Base-by-base conservation (phyloP, 2,888 invertebrate genomes). In the Serripes groenlandicus region DNA sequence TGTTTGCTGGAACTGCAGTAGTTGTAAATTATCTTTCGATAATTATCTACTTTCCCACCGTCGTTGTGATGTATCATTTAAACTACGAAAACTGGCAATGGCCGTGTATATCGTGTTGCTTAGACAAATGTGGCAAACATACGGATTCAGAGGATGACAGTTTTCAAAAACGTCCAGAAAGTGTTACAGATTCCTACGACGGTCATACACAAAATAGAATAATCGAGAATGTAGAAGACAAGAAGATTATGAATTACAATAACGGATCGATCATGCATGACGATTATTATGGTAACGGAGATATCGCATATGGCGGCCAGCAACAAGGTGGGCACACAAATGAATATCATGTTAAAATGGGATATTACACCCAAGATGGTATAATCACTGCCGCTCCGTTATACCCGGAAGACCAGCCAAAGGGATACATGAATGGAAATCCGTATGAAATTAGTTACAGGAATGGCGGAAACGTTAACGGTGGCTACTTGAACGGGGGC, bases 1-100 rank as follows among this genome's bases (percentile, higher is more conserved):
- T 89, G 9, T 92, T 92, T 64, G 81, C 92, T 28, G 91, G 85
- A 28, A 78, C 90, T 3, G 75, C 89, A 23, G 82, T 92, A 1
- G 66, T 85, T 21, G 83, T 89, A 18, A 90, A 91, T 73, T 91
- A 90, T 70, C 18, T 91, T 2, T 89, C 91, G 0, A 89, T 91
- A 0, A 90, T 91, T 26, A 83, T 87, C 1, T 91, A 88, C 66
- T 88, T 89, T 56, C 89, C 90, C 1, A 83, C 87, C 7, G 87
- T 88, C n/a, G 86, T 90, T 21, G 77, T 89, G 11, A 71, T 89
- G 71, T 88, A 90, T 72, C 90, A 90, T 72, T 34, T 75, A 9
- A 76, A 89, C 26, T 88, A 85, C 58, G 80, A 84, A 56, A 60
- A 81, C 15, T 81, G 78, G 49, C 71, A 62, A n/a, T 85, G 82